Percentiles rank a stretch among this genome's conserved stretches.
Evolutionary conservation across 2,888 invertebrate species (phyloP).

Genomic region (Papilio demoleus): DNA sequence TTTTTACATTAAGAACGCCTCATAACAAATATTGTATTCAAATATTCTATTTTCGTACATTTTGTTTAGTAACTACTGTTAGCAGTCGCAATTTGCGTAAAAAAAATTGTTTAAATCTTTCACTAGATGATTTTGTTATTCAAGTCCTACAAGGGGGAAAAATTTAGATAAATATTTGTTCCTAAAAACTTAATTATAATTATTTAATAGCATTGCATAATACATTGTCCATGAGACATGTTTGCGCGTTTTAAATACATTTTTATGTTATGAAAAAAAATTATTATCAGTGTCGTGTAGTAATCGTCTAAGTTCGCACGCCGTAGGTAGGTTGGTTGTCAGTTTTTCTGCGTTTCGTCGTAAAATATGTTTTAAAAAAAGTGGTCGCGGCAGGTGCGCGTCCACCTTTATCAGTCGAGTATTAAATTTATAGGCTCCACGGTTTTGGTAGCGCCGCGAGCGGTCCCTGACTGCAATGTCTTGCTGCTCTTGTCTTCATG

Average conservation of each 20-base stretch:
- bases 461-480: conserved; percentile 56
- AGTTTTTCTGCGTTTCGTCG: conserved; percentile 69
- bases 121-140: neutral
- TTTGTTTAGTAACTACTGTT: neutral
- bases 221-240: neutral
- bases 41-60: conserved; percentile 13
- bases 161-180: neutral
- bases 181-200: neutral
- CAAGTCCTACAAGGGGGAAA: neutral
- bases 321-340: conserved; percentile 50
- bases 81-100: neutral
- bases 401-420: conserved; percentile 67
- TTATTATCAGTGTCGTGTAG: conserved; percentile 7
- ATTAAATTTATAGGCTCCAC: conserved; percentile 69
- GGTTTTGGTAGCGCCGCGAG: conserved; percentile 71
- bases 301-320: conserved; percentile 36
- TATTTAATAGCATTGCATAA: neutral
- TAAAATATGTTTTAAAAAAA: conserved; percentile 70
- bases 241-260: neutral
- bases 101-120: neutral
- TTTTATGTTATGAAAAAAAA: neutral
- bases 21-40: conserved; percentile 35
- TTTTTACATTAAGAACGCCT: conserved; percentile 29
- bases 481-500: conserved; percentile 47
- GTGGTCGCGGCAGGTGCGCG: conserved; percentile 65